Percentiles rank a stretch among this genome's conserved stretches.
phyloP scores from a whole-genome alignment of 2,888 invertebrate species.

The Cremastobaeus sp. region DNA sequence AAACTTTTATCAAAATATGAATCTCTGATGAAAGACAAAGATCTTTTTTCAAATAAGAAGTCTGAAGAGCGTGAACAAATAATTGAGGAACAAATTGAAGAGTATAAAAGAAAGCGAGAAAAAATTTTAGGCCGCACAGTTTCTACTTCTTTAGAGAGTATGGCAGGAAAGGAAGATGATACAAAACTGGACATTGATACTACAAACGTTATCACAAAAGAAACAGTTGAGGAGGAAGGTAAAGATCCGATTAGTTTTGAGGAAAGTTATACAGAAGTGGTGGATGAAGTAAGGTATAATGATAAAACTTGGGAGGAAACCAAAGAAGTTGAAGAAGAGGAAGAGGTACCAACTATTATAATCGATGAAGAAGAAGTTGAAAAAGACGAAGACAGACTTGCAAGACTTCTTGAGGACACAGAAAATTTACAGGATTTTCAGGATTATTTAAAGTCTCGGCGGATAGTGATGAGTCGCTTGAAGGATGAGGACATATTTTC shows the following conservation, averaged over 20 bases:
- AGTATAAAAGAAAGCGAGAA: slow-evolving; percentile 75
- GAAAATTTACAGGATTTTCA: slow-evolving; percentile 71
- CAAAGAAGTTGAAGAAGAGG: slow-evolving; percentile 28
- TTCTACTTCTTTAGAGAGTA: not conserved
- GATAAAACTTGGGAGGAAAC: slow-evolving; percentile 52
- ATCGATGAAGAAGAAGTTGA: slow-evolving; percentile 60
- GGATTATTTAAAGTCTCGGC: slow-evolving; percentile 74
- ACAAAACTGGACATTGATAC: slow-evolving; percentile 43
- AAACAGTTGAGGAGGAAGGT: slow-evolving; percentile 27
- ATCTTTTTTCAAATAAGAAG: slow-evolving; percentile 65
- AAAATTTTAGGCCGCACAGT: slow-evolving; percentile 70
- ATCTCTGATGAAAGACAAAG: slow-evolving; percentile 67
- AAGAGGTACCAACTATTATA: slow-evolving; percentile 11
- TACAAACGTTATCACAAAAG: slow-evolving; percentile 26
- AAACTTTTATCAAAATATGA: slow-evolving; percentile 67
- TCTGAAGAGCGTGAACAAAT: slow-evolving; percentile 69
- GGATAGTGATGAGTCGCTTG: slow-evolving; percentile 72
- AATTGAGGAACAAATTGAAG: slow-evolving; percentile 76
- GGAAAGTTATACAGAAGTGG: slow-evolving; percentile 29
- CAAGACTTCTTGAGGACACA: slow-evolving; percentile 68
- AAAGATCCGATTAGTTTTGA: slow-evolving; percentile 42
- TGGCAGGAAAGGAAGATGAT: slow-evolving; percentile 42
- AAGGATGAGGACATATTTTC: slow-evolving; percentile 74
- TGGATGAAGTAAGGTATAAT: slow-evolving; percentile 50
- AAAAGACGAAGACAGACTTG: slow-evolving; percentile 70